Conservation (phyloP, 2,888 invertebrate genomes). For the Ctenicera cuprea region DNA sequence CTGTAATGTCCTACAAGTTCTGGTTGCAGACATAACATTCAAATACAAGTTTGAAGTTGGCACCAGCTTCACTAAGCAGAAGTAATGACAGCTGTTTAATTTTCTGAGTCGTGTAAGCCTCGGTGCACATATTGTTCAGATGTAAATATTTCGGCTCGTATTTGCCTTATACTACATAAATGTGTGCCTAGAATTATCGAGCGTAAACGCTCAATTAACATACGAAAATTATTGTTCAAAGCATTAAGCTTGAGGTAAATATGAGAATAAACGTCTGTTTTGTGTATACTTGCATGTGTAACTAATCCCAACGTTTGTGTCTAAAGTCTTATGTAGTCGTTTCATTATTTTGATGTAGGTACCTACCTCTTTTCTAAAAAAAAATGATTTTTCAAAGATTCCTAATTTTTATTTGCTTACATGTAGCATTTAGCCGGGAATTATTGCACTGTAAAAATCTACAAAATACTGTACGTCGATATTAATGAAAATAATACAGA, state of each 20-base stretch:
- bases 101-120: conserved; percentile 18
- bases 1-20: conserved; percentile 4
- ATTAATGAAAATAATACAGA: conserved; percentile 1
- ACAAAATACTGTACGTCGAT: not conserved
- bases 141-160: conserved; percentile 10
- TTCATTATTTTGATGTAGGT: too few species aligned
- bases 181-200: not conserved
- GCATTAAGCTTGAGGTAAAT: not conserved
- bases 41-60: conserved; percentile 17
- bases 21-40: not conserved
- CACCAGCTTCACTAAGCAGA: not conserved
- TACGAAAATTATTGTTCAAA: not conserved
- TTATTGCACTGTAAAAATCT: conserved; percentile 3
- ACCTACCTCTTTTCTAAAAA: too few species aligned
- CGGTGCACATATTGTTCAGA: conserved; percentile 5
- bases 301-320: too few species aligned
- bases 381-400: too few species aligned
- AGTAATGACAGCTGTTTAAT: conserved; percentile 25
- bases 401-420: too few species aligned
- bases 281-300: too few species aligned
- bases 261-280: too few species aligned
- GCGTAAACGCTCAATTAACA: not conserved
- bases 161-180: conserved; percentile 6
- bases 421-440: too few species aligned
- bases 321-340: too few species aligned